Evolutionary conservation across 2,888 invertebrate genomes (phyloP).

Genomic region (Aphidoletes aphidimyza): DNA sequence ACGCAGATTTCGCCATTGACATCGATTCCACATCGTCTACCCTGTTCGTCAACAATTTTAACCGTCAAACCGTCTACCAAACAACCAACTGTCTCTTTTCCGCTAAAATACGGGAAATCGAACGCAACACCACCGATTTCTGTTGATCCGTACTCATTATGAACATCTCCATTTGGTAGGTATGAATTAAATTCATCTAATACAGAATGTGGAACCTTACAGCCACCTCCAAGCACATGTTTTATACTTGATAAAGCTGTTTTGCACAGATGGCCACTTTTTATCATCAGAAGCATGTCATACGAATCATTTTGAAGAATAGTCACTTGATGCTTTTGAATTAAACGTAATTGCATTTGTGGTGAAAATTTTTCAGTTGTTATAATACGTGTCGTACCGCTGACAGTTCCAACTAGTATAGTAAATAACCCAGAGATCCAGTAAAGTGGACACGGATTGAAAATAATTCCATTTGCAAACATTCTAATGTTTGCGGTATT

Average conservation of each 20-base stretch:
- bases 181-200: not conserved
- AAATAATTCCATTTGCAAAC: not conserved
- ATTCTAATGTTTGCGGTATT: not conserved
- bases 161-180: conserved; percentile 56
- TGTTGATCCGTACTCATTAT: conserved; percentile 59
- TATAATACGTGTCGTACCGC: conserved; percentile 62
- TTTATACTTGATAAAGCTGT: not conserved
- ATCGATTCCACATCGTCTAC: conserved; percentile 60
- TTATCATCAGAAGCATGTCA: conserved; percentile 40
- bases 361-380: conserved; percentile 57
- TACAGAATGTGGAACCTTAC: not conserved
- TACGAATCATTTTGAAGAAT: too few species aligned
- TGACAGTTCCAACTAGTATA: conserved; percentile 62
- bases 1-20: conserved; percentile 62
- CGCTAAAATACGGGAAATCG: too few species aligned
- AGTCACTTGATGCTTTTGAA: conserved; percentile 53
- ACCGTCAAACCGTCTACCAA: not conserved
- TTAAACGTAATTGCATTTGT: conserved; percentile 9
- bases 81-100: too few species aligned
- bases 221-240: not conserved
- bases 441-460: conserved; percentile 61
- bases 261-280: not conserved
- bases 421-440: conserved; percentile 61
- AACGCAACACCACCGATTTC: too few species aligned
- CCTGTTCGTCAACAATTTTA: conserved; percentile 61